phyloP scores from a whole-genome alignment of 2,797 vertebrate species.

The Trachurus trachurus region DNA sequence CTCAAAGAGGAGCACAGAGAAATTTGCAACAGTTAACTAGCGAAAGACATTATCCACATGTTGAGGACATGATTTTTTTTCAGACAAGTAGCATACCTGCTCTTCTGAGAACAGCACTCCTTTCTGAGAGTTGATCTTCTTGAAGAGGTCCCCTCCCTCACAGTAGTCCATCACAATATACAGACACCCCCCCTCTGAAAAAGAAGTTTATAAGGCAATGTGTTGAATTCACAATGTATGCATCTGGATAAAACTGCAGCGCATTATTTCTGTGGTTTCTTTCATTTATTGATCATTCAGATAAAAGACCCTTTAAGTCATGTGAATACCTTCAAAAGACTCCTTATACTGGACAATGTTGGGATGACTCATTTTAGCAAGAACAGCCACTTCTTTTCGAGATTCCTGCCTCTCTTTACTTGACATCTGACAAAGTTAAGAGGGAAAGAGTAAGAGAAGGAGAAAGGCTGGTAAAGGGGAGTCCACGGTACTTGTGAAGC shows the following conservation, averaged over 20 bases:
- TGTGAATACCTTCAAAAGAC: slow-evolving; percentile 95
- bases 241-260: neutral
- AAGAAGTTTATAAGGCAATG: neutral
- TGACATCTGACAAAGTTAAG: slow-evolving; percentile 90
- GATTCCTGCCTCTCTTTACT: slow-evolving; percentile 96
- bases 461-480: neutral
- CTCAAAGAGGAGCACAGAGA: neutral
- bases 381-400: slow-evolving; percentile 95
- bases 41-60: neutral
- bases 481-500: neutral
- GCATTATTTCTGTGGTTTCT: neutral
- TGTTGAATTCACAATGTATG: neutral
- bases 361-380: slow-evolving; percentile 99
- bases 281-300: neutral
- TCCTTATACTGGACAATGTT: slow-evolving; percentile 98
- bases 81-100: slow-evolving; percentile 87
- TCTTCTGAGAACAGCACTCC: slow-evolving; percentile 93
- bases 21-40: neutral
- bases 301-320: neutral
- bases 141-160: slow-evolving; percentile 98
- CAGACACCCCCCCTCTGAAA: slow-evolving; percentile 94
- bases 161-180: slow-evolving; percentile 99
- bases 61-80: neutral
- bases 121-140: slow-evolving; percentile 98
- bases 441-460: neutral